Evolutionary conservation across 2,113 vertebrate genomes (phyloP).

Genomic region (Dicrurus megarhynchus): DNA sequence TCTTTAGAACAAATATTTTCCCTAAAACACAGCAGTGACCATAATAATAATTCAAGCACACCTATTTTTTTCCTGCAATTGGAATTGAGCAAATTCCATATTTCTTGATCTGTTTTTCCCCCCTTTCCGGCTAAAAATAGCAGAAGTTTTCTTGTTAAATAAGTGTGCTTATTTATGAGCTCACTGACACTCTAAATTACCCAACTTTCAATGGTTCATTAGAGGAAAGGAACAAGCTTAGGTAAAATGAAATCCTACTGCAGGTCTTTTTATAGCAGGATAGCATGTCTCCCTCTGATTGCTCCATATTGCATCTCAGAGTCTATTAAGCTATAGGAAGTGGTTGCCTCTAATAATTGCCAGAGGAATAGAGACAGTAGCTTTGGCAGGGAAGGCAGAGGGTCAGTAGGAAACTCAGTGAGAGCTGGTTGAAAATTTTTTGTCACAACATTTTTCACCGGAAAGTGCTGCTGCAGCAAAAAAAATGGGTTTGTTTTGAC

Average conservation of each 20-base stretch:
- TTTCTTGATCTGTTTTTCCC: not conserved
- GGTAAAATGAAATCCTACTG: conserved; percentile 20
- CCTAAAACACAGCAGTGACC: not conserved
- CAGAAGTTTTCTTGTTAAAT: conserved; percentile 27
- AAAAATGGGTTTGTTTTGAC: conserved; percentile 9
- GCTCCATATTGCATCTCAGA: not conserved
- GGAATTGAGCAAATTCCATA: not conserved
- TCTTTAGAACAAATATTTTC: conserved; percentile 23
- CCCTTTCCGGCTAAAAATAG: conserved; percentile 20
- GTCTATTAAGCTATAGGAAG: not conserved
- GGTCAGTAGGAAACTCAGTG: not conserved
- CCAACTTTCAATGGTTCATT: not conserved
- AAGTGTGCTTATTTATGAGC: conserved; percentile 28
- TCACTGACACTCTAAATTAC: conserved; percentile 15
- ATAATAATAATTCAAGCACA: conserved; percentile 15
- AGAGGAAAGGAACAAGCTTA: conserved; percentile 9
- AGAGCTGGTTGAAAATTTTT: not conserved
- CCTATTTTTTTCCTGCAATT: not conserved
- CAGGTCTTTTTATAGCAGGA: not conserved
- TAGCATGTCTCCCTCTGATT: conserved; percentile 13
- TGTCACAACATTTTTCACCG: not conserved
- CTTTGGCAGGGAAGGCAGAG: not conserved
- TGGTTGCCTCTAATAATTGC: not conserved
- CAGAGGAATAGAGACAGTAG: not conserved
- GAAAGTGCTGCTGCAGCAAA: conserved; percentile 18